Conservation (phyloP, 2,113 vertebrate species). For the Corydoras maculifer region DNA sequence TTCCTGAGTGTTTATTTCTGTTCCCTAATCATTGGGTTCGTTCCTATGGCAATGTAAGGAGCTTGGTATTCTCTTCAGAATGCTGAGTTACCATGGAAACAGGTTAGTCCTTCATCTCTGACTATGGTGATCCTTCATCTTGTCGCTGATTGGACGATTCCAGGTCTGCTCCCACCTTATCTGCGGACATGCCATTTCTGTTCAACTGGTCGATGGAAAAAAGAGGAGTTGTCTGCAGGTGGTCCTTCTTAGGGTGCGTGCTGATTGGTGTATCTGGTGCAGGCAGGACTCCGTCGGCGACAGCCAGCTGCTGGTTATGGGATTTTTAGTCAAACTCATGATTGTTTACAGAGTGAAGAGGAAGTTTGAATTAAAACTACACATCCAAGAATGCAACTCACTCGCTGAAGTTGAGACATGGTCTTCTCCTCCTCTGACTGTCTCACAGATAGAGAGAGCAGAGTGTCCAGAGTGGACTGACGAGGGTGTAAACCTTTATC, state of each 20-base stretch:
- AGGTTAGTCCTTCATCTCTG: conserved; percentile 25
- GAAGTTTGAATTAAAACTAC: background rate
- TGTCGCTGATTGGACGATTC: conserved; percentile 1
- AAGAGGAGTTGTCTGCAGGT: conserved; percentile 11
- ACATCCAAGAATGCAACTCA: conserved; percentile 46
- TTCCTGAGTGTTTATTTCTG: conserved; percentile 13
- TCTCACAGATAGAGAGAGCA: conserved; percentile 58
- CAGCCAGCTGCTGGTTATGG: conserved; percentile 55
- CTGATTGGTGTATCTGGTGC: conserved; percentile 30
- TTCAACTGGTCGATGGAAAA: conserved; percentile 42
- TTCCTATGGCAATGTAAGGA: conserved; percentile 31
- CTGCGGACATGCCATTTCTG: conserved; percentile 38
- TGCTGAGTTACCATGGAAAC: conserved; percentile 37
- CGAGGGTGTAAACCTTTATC: conserved; percentile 74
- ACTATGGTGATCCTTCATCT: conserved; percentile 1
- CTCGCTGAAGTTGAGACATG: conserved; percentile 58
- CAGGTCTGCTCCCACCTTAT: background rate
- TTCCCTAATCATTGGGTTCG: conserved; percentile 18
- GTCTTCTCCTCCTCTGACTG: conserved; percentile 56
- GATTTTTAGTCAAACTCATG: background rate
- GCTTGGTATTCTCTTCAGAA: conserved; percentile 15
- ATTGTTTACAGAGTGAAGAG: background rate
- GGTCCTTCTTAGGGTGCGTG: conserved; percentile 6
- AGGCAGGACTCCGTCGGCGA: conserved; percentile 44
- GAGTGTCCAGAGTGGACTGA: conserved; percentile 63